Evolutionary conservation across 2,888 invertebrate genomes (phyloP).

Genomic region (Caenorhabditis zanzibari): DNA sequence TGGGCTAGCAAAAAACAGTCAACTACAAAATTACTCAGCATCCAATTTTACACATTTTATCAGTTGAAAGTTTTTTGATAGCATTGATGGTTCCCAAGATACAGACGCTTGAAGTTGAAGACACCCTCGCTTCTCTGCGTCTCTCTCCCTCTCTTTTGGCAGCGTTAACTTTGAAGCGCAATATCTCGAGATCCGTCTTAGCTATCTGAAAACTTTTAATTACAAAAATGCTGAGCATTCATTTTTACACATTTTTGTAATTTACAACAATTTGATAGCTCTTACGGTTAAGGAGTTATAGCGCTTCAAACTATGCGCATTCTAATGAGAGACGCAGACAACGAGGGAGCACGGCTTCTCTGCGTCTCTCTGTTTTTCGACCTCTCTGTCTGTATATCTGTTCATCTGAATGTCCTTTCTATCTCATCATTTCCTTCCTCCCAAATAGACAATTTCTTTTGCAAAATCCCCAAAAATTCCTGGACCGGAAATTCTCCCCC

Average conservation of each 20-base stretch:
- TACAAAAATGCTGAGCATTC: not conserved
- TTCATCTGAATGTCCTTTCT: not conserved
- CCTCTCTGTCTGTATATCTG: not conserved
- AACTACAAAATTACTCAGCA: no score
- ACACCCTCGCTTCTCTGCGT: not conserved
- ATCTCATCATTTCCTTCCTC: not conserved
- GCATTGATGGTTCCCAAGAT: no score
- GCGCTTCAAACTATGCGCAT: not conserved
- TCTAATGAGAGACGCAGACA: no score
- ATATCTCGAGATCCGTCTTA: no score
- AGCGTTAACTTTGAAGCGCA: no score
- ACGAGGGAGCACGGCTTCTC: no score
- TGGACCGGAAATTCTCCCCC: slow-evolving; percentile 18
- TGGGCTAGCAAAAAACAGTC: no score
- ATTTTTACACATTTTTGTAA: not conserved
- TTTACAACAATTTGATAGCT: not conserved
- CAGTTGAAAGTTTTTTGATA: no score
- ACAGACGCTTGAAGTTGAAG: not conserved
- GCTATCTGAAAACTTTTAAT: not conserved
- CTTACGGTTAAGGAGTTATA: not conserved
- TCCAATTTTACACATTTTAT: no score
- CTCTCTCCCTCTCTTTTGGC: not conserved
- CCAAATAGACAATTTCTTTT: not conserved
- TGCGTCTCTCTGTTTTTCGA: no score
- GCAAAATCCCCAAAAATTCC: not conserved